These are phyloP conservation scores for Aculops lycopersici DNA, from an alignment of 1,140 invertebrate genomes.

Conservation along the genomic window DNA sequence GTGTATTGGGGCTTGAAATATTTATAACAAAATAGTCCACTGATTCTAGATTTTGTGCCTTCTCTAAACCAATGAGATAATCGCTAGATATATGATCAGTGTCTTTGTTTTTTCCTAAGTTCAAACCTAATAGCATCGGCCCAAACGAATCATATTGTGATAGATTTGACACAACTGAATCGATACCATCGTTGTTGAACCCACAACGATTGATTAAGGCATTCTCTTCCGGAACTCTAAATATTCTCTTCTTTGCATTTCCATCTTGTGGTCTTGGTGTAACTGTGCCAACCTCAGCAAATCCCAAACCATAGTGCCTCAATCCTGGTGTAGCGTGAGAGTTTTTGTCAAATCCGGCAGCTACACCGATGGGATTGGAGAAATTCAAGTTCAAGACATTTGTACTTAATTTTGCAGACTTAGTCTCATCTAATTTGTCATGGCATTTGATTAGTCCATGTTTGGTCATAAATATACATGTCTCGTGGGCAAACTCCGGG, in stretches of 20 bases:
- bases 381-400: constrained; percentile 22
- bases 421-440: constrained; percentile 5
- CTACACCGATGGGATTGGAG: constrained; percentile 64
- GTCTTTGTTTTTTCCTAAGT: constrained; percentile 77
- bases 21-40: constrained; percentile 71
- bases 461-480: constrained; percentile 9
- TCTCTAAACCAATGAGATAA: constrained; percentile 40
- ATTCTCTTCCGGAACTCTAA: constrained; percentile 42
- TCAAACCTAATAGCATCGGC: constrained; percentile 33
- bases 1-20: constrained; percentile 72
- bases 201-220: constrained; percentile 85
- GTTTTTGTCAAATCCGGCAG: constrained; percentile 92
- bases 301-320: constrained; percentile 56
- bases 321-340: constrained; percentile 56
- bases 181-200: constrained; percentile 81
- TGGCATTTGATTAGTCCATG: constrained; percentile 7
- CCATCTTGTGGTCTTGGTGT: constrained; percentile 68
- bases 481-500: constrained; percentile 12
- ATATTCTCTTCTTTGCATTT: constrained; percentile 66
- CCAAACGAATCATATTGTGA: constrained; percentile 1
- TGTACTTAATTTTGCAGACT: constrained; percentile 11
- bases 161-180: constrained; percentile 29
- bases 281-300: constrained; percentile 82
- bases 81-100: constrained; percentile 37
- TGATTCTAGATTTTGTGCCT: constrained; percentile 26